phyloP scores from a whole-genome alignment of 37 sponge, comb jelly and placozoan species.

The Chondrosia reniformis region DNA sequence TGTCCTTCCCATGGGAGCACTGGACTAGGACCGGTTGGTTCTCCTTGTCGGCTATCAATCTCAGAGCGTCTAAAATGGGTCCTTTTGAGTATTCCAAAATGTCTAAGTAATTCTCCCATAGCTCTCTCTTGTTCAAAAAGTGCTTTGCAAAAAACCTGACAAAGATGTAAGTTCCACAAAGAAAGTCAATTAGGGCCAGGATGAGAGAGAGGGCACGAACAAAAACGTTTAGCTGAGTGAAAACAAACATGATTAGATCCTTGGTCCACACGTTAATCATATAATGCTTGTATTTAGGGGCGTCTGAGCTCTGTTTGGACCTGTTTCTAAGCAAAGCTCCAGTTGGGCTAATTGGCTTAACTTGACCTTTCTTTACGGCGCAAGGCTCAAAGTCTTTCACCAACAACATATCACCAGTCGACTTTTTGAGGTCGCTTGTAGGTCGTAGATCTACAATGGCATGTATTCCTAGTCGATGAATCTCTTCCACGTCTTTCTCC shows the following conservation, averaged over 20 bases:
- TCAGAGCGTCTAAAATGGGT: conserved; percentile 49
- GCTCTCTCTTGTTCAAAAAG: conserved; percentile 42
- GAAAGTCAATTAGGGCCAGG: conserved; percentile 56
- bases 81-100: conserved; percentile 65
- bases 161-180: conserved; percentile 62
- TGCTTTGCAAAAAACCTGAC: conserved; percentile 57
- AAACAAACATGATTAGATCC: conserved; percentile 50
- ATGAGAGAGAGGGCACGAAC: conserved; percentile 61
- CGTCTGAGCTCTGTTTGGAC: neutral
- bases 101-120: conserved; percentile 63
- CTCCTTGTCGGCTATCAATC: conserved; percentile 33
- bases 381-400: conserved; percentile 39
- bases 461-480: conserved; percentile 55
- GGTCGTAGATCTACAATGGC: conserved; percentile 67
- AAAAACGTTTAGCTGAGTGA: conserved; percentile 57
- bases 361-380: conserved; percentile 48
- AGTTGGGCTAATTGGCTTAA: conserved; percentile 30
- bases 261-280: conserved; percentile 66
- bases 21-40: conserved; percentile 73
- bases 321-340: neutral
- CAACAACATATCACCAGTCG: conserved; percentile 60
- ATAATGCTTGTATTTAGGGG: conserved; percentile 15
- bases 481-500: conserved; percentile 31
- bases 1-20: conserved; percentile 89
- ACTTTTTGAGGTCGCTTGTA: conserved; percentile 43